Evolutionary conservation across 2,888 invertebrate genomes (phyloP), one percentile per base, ranked within the genome.

Genomic region (Keiferia lycopersicella): DNA sequence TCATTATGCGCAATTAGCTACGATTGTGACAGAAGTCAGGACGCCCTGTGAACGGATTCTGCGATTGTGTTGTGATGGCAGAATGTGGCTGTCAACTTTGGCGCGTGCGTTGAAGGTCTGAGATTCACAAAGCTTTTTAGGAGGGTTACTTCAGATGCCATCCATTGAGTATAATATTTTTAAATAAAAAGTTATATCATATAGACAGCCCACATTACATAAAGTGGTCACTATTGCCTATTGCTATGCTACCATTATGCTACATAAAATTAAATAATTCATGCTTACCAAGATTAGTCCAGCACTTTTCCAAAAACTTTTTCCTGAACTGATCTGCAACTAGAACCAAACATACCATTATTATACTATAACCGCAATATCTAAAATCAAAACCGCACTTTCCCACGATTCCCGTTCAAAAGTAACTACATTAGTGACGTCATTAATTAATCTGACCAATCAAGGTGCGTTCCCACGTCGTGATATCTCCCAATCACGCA

Each of bases 1-100:
- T 91, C 91, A 91, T 91, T 91, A 91, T 90, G 90, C 89, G 90
- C 91, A 91, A 91, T 91, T 91, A 91, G 91, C 84, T 83, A 82
- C 88, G 85, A 91, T 91, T 91, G 91, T 91, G 89, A 87, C 88
- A 86, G 79, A 20, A 51, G 51, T 14, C 22, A 72, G 73, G 73
- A 79, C 78, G 72, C 75, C 80, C 85, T 91, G 89, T 86, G 91
- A 91, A 89, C 88, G 83, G 88, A 86, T 86, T 88, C 80, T 70
- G 73, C 72, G 66, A 77, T 72, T 79, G 78, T 72, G 18, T 72
- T 79, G 78, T 72, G 18, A 20, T n/a, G 20, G 66, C 71, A 73
- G 59, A 45, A 61, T 60, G n/a, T 61, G 41, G 22, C 50, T 63
- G 62, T 64, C 63, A 34, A 65, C 58, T 66, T 68, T 62, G 60